phyloP scores from a whole-genome alignment of 2,797 vertebrate genomes.

The Sebastes trivittatus region DNA sequence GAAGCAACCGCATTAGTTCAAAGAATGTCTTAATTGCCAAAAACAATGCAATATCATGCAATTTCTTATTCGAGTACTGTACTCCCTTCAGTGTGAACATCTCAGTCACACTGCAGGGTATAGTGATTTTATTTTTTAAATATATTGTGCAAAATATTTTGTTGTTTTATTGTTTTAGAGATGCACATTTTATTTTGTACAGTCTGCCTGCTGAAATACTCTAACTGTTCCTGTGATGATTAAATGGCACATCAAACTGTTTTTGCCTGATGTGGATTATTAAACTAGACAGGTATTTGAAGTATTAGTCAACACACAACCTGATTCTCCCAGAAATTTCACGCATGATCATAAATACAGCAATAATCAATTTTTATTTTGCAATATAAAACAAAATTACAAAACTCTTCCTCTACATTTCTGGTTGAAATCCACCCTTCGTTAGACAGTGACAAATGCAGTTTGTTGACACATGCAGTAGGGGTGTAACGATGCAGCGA shows the following conservation, averaged over 20 bases:
- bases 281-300: not conserved
- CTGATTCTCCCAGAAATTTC: not conserved
- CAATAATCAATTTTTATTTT: constrained; percentile 17
- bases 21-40: constrained; percentile 14
- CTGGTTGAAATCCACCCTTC: not conserved
- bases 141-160: constrained; percentile 26
- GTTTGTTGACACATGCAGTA: too few relatives aligned
- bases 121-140: constrained; percentile 25
- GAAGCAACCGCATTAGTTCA: constrained; percentile 38
- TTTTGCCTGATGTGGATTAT: constrained; percentile 4
- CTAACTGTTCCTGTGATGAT: constrained; percentile 16
- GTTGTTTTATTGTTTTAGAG: constrained; percentile 26
- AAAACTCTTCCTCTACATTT: not conserved
- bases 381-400: not conserved
- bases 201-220: constrained; percentile 17
- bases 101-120: not conserved
- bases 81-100: constrained; percentile 4
- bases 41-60: not conserved
- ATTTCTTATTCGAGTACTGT: constrained; percentile 30
- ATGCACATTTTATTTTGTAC: constrained; percentile 51
- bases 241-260: constrained; percentile 37
- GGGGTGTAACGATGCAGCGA: too few relatives aligned
- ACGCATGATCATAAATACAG: not conserved
- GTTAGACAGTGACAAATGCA: not conserved
- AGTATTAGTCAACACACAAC: not conserved